phyloP scores from a whole-genome alignment of 2,888 invertebrate genomes.

The Scaptomyza caliginosa region DNA sequence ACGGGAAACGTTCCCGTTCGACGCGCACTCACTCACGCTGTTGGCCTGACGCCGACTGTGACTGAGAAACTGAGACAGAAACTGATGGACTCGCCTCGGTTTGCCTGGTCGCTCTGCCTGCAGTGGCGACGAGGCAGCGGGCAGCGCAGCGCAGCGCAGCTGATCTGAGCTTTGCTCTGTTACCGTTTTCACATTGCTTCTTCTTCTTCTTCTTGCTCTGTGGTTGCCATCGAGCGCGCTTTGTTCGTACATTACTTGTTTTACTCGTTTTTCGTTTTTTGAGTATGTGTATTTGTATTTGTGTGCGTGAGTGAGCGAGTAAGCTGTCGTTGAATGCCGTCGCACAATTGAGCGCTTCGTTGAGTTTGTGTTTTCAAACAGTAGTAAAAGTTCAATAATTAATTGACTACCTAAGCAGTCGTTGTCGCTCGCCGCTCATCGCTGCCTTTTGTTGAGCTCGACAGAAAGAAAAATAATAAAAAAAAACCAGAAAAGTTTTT shows the following conservation, averaged over 20 bases:
- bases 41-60: constrained; percentile 77
- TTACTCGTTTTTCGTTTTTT: constrained; percentile 28
- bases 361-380: constrained; percentile 58
- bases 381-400: constrained; percentile 78
- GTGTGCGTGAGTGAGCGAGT: constrained; percentile 20
- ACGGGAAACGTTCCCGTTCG: constrained; percentile 69
- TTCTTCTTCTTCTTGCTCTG: constrained; percentile 22
- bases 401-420: constrained; percentile 63
- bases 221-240: constrained; percentile 50
- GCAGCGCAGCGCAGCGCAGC: constrained; percentile 32
- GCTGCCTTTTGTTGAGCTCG: constrained; percentile 40
- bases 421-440: constrained; percentile 31
- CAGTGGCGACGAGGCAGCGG: constrained; percentile 2
- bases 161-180: constrained; percentile 50
- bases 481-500: constrained; percentile 21
- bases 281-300: not conserved
- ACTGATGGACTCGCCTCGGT: constrained; percentile 38
- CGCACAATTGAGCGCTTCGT: constrained; percentile 60
- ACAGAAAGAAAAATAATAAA: not conserved
- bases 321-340: constrained; percentile 34
- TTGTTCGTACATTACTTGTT: constrained; percentile 36
- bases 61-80: constrained; percentile 67
- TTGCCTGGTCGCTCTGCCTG: constrained; percentile 40
- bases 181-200: constrained; percentile 9
- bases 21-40: constrained; percentile 77